Evolutionary conservation across 2,797 vertebrate genomes (phyloP).

Genomic region (Arctocebus calabarensis): DNA sequence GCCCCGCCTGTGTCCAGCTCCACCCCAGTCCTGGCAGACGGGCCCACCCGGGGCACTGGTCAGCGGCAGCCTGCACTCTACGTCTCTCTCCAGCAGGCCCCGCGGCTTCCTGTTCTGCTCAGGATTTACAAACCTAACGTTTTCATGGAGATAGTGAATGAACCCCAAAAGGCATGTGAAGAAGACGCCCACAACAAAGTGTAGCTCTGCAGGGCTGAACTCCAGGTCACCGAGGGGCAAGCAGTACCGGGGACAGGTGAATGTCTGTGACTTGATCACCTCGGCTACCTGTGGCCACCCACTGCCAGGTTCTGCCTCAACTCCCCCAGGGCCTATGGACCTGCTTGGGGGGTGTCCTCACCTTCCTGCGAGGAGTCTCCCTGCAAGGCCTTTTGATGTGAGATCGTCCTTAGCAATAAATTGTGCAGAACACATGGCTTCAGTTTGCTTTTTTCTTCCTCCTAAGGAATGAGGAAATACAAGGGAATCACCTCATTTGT

Average conservation of each 20-base stretch:
- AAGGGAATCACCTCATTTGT: not conserved
- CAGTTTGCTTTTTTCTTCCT: not conserved
- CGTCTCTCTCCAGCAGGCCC: not conserved
- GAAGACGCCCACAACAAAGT: not conserved
- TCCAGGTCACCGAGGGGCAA: not conserved
- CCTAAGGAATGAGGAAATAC: not conserved
- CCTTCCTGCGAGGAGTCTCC: too few relatives aligned
- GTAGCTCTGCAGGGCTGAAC: too few relatives aligned
- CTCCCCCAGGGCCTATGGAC: not conserved
- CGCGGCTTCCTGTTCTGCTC: not conserved
- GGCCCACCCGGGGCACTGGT: rapidly evolving
- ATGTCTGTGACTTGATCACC: not conserved
- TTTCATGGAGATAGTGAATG: not conserved
- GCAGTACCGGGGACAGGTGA: rapidly evolving
- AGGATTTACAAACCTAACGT: too few relatives aligned
- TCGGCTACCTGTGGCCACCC: not conserved
- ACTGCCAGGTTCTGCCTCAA: not conserved
- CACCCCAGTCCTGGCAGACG: rapidly evolving
- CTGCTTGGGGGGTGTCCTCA: not conserved
- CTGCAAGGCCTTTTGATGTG: not conserved
- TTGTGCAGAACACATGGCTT: not conserved
- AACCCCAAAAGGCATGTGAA: not conserved
- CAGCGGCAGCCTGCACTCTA: too few relatives aligned
- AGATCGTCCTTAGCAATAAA: not conserved
- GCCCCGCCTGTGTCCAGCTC: not conserved